Base-by-base conservation (phyloP, 2,113 vertebrate species). In the Xiphophorus couchianus region DNA sequence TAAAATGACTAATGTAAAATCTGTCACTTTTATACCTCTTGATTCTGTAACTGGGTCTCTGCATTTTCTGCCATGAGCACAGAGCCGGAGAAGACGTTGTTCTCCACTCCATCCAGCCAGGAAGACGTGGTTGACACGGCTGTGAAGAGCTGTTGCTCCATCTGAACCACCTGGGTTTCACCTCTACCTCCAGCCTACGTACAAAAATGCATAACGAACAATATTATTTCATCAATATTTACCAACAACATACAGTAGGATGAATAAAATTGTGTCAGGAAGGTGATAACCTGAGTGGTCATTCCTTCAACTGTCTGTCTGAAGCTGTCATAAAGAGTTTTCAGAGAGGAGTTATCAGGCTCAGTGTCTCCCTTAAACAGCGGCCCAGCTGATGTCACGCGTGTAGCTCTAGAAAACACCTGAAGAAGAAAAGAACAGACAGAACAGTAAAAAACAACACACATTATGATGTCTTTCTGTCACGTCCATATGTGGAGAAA, bases 31-130 rank as follows among this genome's bases (percentile, higher is more conserved):
- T 22, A 11, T 81, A 98, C 97, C 94, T 98, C 96, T 70, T 97
- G 96, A 33, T 95, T 94, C 71, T 89, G 92, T 42, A 98, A 93
- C 61, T 95, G 96, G 0, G 89, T 87, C 86, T 97, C 95, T 2
- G 95, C 87, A 72, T 96, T 95, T 86, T 97, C 96, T 28, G 95
- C 94, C 62, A 95, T 82, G 25, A 96, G 88, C 62, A 93, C 90
- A 7, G 95, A 90, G 44, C 94, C 89, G 61, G 96, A 93, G 86
- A 98, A 96, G 10, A 96, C 88, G 1, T 70, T 92, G 68, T 96
- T 95, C 86, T 98, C 97, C 1, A 98, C 95, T 2, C 92, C 91
- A 85, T 98, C 96, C 74, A 98, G 81, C 97, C 97, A 98, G 5
- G 91, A 73, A 0, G 96, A 96, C 0, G 96, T 94, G 10, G 96